Evolutionary conservation across 2,113 vertebrate species (phyloP), one percentile per base, ranked within the genome.

Genomic region (Lota lota): DNA sequence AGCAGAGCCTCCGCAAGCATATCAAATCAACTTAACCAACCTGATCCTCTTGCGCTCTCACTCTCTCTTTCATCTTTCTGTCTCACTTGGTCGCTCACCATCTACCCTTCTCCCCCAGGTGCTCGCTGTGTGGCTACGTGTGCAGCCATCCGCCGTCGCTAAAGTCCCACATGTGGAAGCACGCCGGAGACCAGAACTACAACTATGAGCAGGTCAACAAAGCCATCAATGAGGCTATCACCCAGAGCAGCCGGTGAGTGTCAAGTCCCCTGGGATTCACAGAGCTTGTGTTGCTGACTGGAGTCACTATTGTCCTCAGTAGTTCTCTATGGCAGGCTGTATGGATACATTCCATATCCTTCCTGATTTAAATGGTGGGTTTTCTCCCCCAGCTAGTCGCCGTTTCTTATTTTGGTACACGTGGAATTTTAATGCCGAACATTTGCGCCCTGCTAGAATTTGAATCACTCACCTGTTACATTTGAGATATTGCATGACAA

Each of bases 111-210:
- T 53, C 36, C 36, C 56, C 10, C 88, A 99, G 97, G 67, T 99
- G 97, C 83, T 97, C 97, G 19, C 90, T 99, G 20, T 99, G 97
- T 81, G 97, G 97, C 18, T 99, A 99, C 16, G 94, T 98, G 22
- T 99, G 97, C 88, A 98, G 97, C 85, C 96, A 99, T 79, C 97
- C 97, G 18, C 96, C 97, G 0, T 99, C 97, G 16, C 83, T 99
- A 61, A 99, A 99, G 81, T 99, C 97, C 22, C 97, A 99, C 77
- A 99, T 99, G 97, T 99, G 97, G 97, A 99, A 98, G 78, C 97
- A 99, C 4, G 97, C 97, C 1, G 97, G 97, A 77, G 97, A 99
- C 90, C 95, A 95, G 90, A 99, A 99, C 87, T 99, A 99, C 59
- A 99, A 99, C 88, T 99, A 98, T 1, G 97, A 99, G 81, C 96